Percentiles rank a stretch among this genome's conserved stretches.
Evolutionary conservation across 1,140 invertebrate genomes (phyloP).

Genomic region (Aphis gossypii): DNA sequence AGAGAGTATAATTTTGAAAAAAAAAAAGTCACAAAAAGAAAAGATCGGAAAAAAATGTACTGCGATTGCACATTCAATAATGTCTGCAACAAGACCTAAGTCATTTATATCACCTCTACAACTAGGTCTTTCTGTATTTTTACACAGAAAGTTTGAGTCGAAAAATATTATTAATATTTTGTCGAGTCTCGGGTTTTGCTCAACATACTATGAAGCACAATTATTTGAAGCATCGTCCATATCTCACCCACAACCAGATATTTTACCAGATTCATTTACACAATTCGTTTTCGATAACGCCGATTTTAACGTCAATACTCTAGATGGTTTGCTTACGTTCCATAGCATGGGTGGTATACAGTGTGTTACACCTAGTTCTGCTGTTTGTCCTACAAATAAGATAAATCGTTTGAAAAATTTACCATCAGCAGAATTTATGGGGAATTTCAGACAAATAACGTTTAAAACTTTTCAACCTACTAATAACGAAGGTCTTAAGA

Average conservation of each 20-base stretch:
- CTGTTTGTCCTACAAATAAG: neutral
- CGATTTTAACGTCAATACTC: constrained; percentile 61
- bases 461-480: no score
- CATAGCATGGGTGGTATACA: constrained; percentile 62
- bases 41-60: neutral
- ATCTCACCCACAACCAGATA: constrained; percentile 57
- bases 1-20: neutral
- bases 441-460: constrained; percentile 60
- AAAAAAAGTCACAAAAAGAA: neutral
- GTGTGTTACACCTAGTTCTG: constrained; percentile 57
- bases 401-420: constrained; percentile 20
- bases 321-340: constrained; percentile 62
- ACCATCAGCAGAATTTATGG: neutral
- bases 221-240: constrained; percentile 61
- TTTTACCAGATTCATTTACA: constrained; percentile 59
- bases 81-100: neutral
- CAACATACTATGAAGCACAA: constrained; percentile 57
- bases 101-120: constrained; percentile 17
- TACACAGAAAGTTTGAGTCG: constrained; percentile 62
- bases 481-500: no score
- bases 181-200: constrained; percentile 61
- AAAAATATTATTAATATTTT: constrained; percentile 60
- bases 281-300: constrained; percentile 63
- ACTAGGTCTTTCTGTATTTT: constrained; percentile 57
- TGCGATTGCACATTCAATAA: constrained; percentile 6